Evolutionary conservation across 2,888 invertebrate genomes (phyloP).

Genomic region (Chalcosyrphus nemorum): DNA sequence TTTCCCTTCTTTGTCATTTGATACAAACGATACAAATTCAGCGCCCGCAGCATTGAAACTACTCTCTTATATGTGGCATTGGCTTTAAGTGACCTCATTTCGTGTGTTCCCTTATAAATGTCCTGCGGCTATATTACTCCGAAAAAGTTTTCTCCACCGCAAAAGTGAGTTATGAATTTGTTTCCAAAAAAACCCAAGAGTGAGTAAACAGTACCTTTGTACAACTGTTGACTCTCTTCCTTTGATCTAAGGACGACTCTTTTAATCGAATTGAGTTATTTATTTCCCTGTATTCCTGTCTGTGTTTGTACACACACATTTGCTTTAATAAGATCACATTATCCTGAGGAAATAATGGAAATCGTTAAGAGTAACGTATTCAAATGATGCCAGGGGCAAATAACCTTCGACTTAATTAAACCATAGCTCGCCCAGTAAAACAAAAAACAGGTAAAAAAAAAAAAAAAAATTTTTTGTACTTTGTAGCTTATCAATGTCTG

Average conservation of each 20-base stretch:
- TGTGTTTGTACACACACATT: background rate
- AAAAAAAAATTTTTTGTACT: background rate
- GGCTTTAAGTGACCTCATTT: background rate
- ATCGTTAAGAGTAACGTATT: conserved; percentile 9
- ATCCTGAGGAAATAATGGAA: background rate
- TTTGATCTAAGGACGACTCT: background rate
- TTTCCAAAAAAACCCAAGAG: background rate
- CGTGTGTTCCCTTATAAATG: background rate
- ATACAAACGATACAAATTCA: background rate
- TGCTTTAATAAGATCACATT: conserved; percentile 19
- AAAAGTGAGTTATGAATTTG: background rate
- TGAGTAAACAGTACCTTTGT: background rate
- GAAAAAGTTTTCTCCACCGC: background rate
- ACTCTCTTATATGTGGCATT: background rate
- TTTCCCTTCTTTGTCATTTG: too few species aligned
- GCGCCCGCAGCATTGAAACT: background rate
- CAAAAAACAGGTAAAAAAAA: background rate
- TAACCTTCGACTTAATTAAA: conserved; percentile 38
- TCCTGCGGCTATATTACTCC: background rate
- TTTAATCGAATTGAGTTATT: background rate
- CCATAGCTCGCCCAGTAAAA: background rate
- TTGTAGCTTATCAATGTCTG: conserved; percentile 40
- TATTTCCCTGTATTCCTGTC: background rate
- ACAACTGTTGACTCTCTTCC: background rate
- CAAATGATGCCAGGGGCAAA: conserved; percentile 13